These are phyloP conservation scores for Malthinus flaveolus DNA, from an alignment of 2,888 invertebrate genomes.

Conservation along the genomic window DNA sequence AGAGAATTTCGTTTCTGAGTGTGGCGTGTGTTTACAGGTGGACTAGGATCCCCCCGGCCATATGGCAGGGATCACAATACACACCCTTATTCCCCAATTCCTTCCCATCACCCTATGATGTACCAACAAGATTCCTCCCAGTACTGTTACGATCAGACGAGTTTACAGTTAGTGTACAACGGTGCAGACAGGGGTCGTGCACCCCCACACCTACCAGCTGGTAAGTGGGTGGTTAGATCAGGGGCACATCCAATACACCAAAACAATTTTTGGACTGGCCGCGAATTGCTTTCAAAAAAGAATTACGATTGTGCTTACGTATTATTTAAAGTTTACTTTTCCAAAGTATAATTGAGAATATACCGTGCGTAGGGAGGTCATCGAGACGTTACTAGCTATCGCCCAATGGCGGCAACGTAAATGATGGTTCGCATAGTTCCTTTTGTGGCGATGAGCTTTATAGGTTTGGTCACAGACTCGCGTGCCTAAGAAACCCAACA, in stretches of 20 bases:
- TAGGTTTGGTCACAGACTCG: too few relatives aligned
- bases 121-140: conserved; percentile 59
- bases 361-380: not conserved
- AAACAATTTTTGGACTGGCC: conserved; percentile 32
- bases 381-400: not conserved
- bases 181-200: conserved; percentile 53
- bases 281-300: conserved; percentile 3
- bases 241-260: conserved; percentile 35
- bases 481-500: too few relatives aligned
- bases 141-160: conserved; percentile 64
- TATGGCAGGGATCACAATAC: conserved; percentile 57
- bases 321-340: not conserved
- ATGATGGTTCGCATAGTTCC: too few relatives aligned
- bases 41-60: conserved; percentile 62
- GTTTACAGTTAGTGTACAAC: conserved; percentile 54
- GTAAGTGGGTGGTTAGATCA: conserved; percentile 52
- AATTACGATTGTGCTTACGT: not conserved
- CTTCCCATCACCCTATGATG: conserved; percentile 58
- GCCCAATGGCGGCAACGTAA: too few relatives aligned
- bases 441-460: too few relatives aligned
- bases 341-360: not conserved
- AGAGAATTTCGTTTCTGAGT: conserved; percentile 37
- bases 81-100: conserved; percentile 50
- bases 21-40: conserved; percentile 61
- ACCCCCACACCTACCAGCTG: conserved; percentile 54